phyloP scores from a whole-genome alignment of 2,113 vertebrate species.

The Phyllostomus discolor region DNA sequence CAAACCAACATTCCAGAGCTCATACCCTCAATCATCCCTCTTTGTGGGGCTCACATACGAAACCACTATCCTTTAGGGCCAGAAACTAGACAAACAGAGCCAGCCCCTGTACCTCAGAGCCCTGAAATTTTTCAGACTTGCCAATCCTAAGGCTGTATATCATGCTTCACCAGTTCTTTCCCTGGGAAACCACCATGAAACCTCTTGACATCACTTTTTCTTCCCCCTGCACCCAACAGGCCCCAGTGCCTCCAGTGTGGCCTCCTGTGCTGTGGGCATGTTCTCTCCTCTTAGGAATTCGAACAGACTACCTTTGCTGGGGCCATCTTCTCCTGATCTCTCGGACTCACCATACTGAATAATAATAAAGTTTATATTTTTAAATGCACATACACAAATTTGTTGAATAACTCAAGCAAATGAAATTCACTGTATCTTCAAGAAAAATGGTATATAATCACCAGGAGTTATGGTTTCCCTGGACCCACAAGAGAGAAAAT shows the following conservation, averaged over 20 bases:
- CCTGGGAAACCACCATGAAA: not conserved
- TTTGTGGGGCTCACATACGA: not conserved
- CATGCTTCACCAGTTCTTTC: not conserved
- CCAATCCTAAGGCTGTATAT: not conserved
- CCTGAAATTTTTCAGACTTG: not conserved
- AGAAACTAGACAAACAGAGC: not conserved
- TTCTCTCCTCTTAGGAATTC: not conserved
- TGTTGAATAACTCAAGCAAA: not conserved
- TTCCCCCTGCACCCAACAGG: not conserved
- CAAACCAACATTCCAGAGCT: not conserved
- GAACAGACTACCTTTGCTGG: not conserved
- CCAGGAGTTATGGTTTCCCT: not conserved
- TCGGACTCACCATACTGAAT: not conserved
- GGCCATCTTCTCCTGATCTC: not conserved
- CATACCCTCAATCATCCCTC: not conserved
- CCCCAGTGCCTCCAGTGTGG: rapidly evolving
- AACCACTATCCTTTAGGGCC: too few species aligned
- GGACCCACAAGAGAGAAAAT: not conserved
- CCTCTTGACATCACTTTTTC: not conserved
- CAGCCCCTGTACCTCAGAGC: not conserved
- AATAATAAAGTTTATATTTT: not conserved
- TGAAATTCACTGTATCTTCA: not conserved
- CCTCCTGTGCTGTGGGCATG: rapidly evolving
- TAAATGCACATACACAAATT: not conserved
- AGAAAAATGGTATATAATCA: not conserved